Base-by-base conservation (phyloP, 2,888 invertebrate species). In the Agrochola litura region DNA sequence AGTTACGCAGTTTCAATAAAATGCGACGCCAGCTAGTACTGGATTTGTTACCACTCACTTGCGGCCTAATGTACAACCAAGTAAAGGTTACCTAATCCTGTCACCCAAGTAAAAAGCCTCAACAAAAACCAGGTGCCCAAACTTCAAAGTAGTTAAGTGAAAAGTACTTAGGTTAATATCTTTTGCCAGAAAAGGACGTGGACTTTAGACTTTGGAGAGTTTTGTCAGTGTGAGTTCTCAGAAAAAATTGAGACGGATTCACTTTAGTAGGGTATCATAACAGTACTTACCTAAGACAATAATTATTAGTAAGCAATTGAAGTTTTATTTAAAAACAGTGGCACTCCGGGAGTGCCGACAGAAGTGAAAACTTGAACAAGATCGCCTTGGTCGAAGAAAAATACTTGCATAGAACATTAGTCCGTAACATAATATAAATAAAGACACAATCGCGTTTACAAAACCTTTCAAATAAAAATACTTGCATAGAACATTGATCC, bases 91-190 rank as follows among this genome's bases (percentile, higher is more conserved):
- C 43, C 9, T 76, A 60, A 76, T 68, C 78, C 66, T 25, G 16
- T 41, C 16, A 30, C 56, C 66, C 19, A 58, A 77, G 78, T 78
- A 78, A 68, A 64, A 76, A 76, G 68, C 49, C 41, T 16, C 58
- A 41, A n/a, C 30, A n/a, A 30, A 78, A 67, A 52, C n/a, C n/a
- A 60, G 79, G 52, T 79, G 79, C 14, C 43, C 25, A 30, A 56
- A 67, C 68, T 54, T 46, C 0, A 61, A 79, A 77, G 79, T 68
- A 60, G 69, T 54, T 69, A 79, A 77, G 76, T 77, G 69, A 78
- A 78, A 78, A 69, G 79, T 61, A 6, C 79, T 78, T 61, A 54
- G 25, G n/a, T 19, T 52, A n/a, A 30, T n/a, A 30, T 52, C 52
- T 30, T 68, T 43, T 30, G 0, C 41, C 3, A 43, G 60, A 52